Conservation (phyloP, 1,140 invertebrate genomes). For the Aphelenchoides fujianensis region DNA sequence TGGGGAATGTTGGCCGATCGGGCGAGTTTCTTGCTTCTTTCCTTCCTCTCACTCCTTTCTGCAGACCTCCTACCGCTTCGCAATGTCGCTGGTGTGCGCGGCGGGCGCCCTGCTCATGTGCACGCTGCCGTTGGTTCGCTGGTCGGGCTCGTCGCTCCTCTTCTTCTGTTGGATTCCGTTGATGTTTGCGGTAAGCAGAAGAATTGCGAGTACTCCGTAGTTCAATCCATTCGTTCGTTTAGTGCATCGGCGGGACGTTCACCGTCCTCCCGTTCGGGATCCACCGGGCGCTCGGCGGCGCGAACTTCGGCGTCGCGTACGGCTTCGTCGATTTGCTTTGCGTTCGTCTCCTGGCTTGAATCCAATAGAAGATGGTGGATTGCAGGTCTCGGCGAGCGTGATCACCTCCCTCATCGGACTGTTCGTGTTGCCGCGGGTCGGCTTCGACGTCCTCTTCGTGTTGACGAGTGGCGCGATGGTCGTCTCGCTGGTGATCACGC, state of each 20-base stretch:
- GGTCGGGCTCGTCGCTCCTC: conserved; percentile 13
- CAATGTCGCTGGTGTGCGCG: conserved; percentile 44
- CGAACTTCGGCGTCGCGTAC: conserved; percentile 45
- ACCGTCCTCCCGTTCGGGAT: conserved; percentile 40
- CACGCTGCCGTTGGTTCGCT: conserved; percentile 39
- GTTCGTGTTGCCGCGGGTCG: conserved; percentile 33
- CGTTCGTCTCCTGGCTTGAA: too few species aligned
- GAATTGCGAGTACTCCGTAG: too few species aligned
- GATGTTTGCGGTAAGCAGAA: conserved; percentile 21
- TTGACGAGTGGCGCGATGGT: conserved; percentile 31
- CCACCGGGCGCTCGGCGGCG: conserved; percentile 39
- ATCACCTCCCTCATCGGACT: conserved; percentile 39
- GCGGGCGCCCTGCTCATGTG: conserved; percentile 45
- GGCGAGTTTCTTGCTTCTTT: conserved; percentile 21
- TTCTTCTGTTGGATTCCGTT: conserved; percentile 27
- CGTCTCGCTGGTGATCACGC: conserved; percentile 38
- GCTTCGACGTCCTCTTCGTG: conserved; percentile 36
- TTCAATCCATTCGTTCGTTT: too few species aligned
- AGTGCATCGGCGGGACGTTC: conserved; percentile 45
- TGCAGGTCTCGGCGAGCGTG: conserved; percentile 37
- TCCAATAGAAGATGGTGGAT: too few species aligned
- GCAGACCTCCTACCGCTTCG: conserved; percentile 40
- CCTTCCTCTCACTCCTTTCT: conserved; percentile 3
- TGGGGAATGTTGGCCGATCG: conserved; percentile 52
- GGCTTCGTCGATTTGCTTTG: too few species aligned